phyloP scores from a whole-genome alignment of 2,888 invertebrate genomes.

The Metacarcinus magister region DNA sequence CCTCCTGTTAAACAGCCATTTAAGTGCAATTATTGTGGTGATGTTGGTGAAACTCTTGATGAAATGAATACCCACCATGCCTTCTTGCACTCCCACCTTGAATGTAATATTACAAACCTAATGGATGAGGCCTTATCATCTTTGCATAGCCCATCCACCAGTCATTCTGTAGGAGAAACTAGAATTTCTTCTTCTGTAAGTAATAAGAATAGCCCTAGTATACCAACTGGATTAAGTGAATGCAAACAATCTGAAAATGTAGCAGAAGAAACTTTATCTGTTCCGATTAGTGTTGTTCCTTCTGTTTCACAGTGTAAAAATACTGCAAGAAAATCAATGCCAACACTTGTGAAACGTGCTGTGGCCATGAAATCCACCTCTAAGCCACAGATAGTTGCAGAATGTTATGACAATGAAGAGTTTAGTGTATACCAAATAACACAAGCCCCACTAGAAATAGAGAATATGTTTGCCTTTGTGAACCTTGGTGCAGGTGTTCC shows the following conservation, averaged over 20 bases:
- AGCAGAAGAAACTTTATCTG: neutral
- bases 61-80: constrained; percentile 77
- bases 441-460: constrained; percentile 49
- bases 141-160: constrained; percentile 73
- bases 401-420: constrained; percentile 42
- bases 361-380: constrained; percentile 74
- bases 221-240: neutral
- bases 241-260: neutral
- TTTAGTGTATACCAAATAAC: constrained; percentile 34
- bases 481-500: constrained; percentile 71
- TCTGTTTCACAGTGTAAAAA: constrained; percentile 58
- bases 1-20: constrained; percentile 73
- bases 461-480: constrained; percentile 75
- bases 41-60: constrained; percentile 74
- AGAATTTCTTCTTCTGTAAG: constrained; percentile 16
- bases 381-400: constrained; percentile 35
- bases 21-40: constrained; percentile 81
- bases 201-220: neutral
- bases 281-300: neutral
- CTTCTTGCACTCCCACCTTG: constrained; percentile 74
- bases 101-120: constrained; percentile 67
- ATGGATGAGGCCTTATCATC: constrained; percentile 76
- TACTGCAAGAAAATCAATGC: constrained; percentile 73
- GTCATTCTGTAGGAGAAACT: constrained; percentile 53
- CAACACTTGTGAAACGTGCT: constrained; percentile 31